phyloP scores from a whole-genome alignment of 1,140 invertebrate species.

The Drosophila pseudoananassae region DNA sequence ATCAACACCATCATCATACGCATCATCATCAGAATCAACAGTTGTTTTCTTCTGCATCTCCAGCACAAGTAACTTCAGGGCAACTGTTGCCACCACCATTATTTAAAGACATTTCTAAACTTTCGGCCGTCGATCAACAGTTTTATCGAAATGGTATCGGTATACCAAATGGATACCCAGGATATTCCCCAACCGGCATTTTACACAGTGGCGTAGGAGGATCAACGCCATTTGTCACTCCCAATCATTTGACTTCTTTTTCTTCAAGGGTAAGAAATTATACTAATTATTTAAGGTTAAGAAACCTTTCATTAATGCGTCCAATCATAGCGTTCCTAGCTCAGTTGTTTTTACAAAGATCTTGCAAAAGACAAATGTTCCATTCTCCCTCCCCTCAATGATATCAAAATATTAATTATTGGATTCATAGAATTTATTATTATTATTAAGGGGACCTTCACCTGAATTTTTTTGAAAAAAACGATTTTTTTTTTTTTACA shows the following conservation, averaged over 20 bases:
- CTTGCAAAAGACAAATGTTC: too few relatives aligned
- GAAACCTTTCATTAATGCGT: too few relatives aligned
- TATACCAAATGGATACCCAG: slow-evolving; percentile 89
- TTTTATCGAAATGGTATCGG: slow-evolving; percentile 91
- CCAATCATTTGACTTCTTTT: slow-evolving; percentile 91
- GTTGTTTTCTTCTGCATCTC: slow-evolving; percentile 90
- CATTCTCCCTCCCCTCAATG: too few relatives aligned
- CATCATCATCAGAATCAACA: slow-evolving; percentile 94
- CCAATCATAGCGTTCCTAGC: too few relatives aligned
- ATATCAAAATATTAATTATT: too few relatives aligned
- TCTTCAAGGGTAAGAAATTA: slow-evolving; percentile 92
- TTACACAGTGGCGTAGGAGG: slow-evolving; percentile 90
- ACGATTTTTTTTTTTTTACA: too few relatives aligned
- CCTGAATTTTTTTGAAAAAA: too few relatives aligned
- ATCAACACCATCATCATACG: slow-evolving; percentile 95
- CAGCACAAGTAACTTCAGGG: slow-evolving; percentile 85
- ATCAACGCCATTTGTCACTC: slow-evolving; percentile 91
- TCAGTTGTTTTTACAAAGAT: too few relatives aligned
- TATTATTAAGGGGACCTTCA: too few relatives aligned
- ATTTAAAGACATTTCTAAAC: slow-evolving; percentile 95
- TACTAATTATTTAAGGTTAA: background rate
- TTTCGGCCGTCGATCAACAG: slow-evolving; percentile 90
- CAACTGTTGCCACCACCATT: slow-evolving; percentile 85
- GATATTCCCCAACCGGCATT: slow-evolving; percentile 89
- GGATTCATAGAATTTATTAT: too few relatives aligned